These are phyloP conservation scores for Poecilia picta DNA, from an alignment of 2,797 vertebrate genomes.

Conservation along the genomic window DNA sequence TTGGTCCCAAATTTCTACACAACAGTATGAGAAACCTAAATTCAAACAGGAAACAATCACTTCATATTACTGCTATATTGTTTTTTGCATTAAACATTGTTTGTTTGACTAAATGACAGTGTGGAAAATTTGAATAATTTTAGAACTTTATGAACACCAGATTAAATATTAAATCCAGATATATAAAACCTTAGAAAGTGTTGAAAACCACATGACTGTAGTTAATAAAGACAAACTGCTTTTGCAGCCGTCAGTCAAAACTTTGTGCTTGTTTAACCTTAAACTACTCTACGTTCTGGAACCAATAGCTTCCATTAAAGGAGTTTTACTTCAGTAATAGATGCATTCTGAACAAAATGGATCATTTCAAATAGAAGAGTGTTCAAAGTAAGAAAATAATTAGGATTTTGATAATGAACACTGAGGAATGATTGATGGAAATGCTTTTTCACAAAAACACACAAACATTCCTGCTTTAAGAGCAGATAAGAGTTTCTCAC, in stretches of 20 bases:
- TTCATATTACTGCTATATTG: not conserved
- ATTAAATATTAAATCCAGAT: not conserved
- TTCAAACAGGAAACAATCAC: not conserved
- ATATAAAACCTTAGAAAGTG: not conserved
- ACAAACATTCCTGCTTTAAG: not conserved
- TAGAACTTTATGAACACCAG: not conserved
- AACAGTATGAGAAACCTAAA: not conserved
- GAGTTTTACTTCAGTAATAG: not conserved
- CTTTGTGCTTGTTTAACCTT: not conserved
- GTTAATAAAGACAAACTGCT: not conserved
- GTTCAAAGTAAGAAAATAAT: not conserved
- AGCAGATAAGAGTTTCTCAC: constrained; percentile 46
- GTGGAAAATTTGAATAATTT: not conserved
- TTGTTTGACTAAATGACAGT: not conserved
- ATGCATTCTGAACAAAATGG: not conserved
- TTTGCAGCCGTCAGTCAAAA: not conserved
- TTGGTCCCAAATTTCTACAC: not conserved
- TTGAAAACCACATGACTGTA: not conserved
- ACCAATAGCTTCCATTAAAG: not conserved
- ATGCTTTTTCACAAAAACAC: not conserved
- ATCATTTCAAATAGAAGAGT: not conserved
- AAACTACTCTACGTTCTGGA: not conserved
- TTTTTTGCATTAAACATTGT: not conserved
- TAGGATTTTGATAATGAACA: not conserved
- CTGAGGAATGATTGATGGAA: not conserved